phyloP scores from a whole-genome alignment of 2,797 vertebrate species.

The Australoheros facetus region DNA sequence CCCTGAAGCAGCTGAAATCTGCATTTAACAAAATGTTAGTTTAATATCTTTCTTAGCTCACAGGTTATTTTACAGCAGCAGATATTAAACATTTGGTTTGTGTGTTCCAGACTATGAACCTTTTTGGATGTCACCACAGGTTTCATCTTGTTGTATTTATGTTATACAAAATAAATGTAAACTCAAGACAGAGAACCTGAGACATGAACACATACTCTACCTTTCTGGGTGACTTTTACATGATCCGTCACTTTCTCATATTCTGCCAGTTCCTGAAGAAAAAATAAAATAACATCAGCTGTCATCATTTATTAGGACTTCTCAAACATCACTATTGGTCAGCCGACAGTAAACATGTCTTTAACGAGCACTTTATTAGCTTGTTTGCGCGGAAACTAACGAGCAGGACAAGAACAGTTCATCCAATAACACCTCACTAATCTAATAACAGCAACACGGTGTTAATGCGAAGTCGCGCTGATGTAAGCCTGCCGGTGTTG shows the following conservation, averaged over 20 bases:
- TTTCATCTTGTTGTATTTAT: neutral
- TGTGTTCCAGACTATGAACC: neutral
- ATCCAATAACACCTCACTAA: neutral
- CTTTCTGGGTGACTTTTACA: conserved; percentile 78
- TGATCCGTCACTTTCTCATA: conserved; percentile 71
- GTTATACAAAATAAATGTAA: neutral
- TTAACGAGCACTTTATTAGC: neutral
- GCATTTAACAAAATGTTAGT: too few species aligned
- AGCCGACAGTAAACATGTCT: neutral
- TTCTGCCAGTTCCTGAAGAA: conserved; percentile 74
- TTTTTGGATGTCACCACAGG: neutral
- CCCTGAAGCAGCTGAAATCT: too few species aligned
- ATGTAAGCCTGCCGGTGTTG: conserved; percentile 15
- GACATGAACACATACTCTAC: conserved; percentile 33
- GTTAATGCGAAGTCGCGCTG: neutral
- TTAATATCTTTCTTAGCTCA: too few species aligned
- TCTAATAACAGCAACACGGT: neutral
- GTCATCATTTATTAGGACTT: neutral
- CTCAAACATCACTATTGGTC: neutral
- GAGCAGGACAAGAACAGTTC: neutral
- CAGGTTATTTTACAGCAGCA: neutral
- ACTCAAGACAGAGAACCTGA: neutral
- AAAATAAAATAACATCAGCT: neutral
- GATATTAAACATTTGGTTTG: neutral
- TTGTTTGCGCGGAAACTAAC: neutral